Evolutionary conservation across 2,888 invertebrate genomes (phyloP), one percentile per base, ranked within the genome.

Genomic region (Pheosia tremula): DNA sequence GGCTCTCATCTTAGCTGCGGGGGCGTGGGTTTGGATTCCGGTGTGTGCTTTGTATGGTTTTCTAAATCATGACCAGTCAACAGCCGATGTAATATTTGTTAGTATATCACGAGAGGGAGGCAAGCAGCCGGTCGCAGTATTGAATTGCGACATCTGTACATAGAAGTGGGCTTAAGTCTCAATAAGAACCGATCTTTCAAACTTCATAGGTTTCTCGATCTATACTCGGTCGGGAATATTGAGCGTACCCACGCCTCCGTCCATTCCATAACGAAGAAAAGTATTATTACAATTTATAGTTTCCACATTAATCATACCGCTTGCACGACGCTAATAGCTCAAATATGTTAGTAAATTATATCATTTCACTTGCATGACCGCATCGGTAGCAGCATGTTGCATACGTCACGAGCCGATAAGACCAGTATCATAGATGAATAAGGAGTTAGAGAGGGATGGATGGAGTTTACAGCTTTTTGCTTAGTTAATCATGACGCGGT

Each of bases 401-500:
- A 13, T 54, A 54, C 55, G 55, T 55, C 39, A 55, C 55, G n/a
- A 13, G 3, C 11, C 37, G 53, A 39, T 39, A 39, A 55, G 39
- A n/a, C 57, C 55, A 50, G 56, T 57, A 61, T 68, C 65, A 64
- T 24, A 67, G 67, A 64, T 67, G 62, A 65, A 62, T 67, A 57
- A 58, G 65, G 58, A 24, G 58, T 24, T 11, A 52, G 61, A 67
- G 58, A 56, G 64, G 66, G 71, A 75, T 59, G 36, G 60, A 60
- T 43, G 49, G 63, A 61, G 63, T 71, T 68, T 66, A 60, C 62
- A 63, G 60, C 61, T 69, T 73, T 74, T 68, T 67, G 61, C 64
- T 74, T 64, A 62, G 61, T 63, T 67, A 71, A 74, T 76, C 72
- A 66, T 68, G 57, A 59, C 57, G 60, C 65, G 63, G 68, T 67